A percentile compares a stretch with the other conserved stretches of the same genome.
phyloP scores from a whole-genome alignment of 2,888 invertebrate species.

The Koerneria pararmatus region DNA sequence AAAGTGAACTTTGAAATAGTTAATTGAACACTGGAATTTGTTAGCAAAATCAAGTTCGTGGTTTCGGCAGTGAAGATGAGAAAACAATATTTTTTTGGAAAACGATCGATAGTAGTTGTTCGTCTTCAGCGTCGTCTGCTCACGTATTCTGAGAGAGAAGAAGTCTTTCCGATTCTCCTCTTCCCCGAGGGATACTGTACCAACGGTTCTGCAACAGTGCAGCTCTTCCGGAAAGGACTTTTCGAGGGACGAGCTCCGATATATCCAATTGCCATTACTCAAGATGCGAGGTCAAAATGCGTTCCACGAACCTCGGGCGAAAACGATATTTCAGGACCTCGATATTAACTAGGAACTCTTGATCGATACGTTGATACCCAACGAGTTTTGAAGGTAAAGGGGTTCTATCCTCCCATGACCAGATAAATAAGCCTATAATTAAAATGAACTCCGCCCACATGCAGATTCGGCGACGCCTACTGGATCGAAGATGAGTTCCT shows the following conservation, averaged over 20 bases:
- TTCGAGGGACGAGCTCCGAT: slow-evolving; percentile 33
- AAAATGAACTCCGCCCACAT: slow-evolving; percentile 25
- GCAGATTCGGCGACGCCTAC: slow-evolving; percentile 38
- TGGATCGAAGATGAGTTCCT: slow-evolving; percentile 38
- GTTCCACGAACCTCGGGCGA: too few species aligned
- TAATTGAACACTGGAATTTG: too few species aligned
- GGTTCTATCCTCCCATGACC: too few species aligned
- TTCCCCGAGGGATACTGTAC: slow-evolving; percentile 23
- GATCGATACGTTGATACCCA: too few species aligned
- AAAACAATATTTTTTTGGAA: not conserved
- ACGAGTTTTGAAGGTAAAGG: too few species aligned
- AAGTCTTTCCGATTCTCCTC: slow-evolving; percentile 10
- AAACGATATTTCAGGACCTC: too few species aligned
- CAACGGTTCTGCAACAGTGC: slow-evolving; percentile 27
- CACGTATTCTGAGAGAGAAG: slow-evolving; percentile 12
- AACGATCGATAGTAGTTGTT: not conserved
- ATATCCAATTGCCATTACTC: slow-evolving; percentile 35
- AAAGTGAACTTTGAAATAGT: too few species aligned
- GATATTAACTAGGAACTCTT: too few species aligned
- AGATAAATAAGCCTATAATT: too few species aligned
- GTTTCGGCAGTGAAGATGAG: not conserved
- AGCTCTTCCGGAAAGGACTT: slow-evolving; percentile 36
- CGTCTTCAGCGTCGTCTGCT: slow-evolving; percentile 25
- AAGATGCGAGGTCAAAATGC: slow-evolving; percentile 30
- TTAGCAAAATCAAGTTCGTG: too few species aligned